Evolutionary conservation across 2,888 invertebrate genomes (phyloP).

Genomic region (Cerastis rubricosa): DNA sequence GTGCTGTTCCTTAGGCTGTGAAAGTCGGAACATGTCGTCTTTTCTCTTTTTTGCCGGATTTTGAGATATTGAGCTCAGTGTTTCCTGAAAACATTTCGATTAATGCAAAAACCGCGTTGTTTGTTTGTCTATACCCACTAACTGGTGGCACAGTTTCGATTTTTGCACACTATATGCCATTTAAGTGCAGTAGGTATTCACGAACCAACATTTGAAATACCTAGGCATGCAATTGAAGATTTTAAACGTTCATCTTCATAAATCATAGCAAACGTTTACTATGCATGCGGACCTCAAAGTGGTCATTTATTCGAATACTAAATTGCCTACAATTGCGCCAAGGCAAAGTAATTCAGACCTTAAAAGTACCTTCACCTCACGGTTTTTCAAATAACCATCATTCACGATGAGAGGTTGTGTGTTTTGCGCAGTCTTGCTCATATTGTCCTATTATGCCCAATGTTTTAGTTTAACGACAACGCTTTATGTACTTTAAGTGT

Average conservation of each 20-base stretch:
- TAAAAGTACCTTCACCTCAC: constrained; percentile 6
- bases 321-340: constrained; percentile 26
- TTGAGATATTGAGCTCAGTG: constrained; percentile 7
- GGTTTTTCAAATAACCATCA: constrained; percentile 37
- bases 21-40: constrained; percentile 26
- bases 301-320: constrained; percentile 13
- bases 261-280: constrained; percentile 7
- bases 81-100: constrained; percentile 25
- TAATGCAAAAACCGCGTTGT: constrained; percentile 13
- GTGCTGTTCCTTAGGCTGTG: constrained; percentile 20
- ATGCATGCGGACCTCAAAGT: background rate
- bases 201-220: constrained; percentile 1
- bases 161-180: background rate
- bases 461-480: constrained; percentile 51
- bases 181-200: background rate
- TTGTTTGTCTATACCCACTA: background rate
- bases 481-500: constrained; percentile 37
- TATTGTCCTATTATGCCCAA: constrained; percentile 33
- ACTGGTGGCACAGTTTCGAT: background rate
- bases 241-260: constrained; percentile 22
- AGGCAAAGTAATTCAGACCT: constrained; percentile 15
- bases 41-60: constrained; percentile 37
- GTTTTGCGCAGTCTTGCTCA: constrained; percentile 17
- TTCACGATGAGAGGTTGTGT: constrained; percentile 32
- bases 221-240: background rate